Percentiles rank a stretch among this genome's conserved stretches.
Evolutionary conservation across 2,888 invertebrate genomes (phyloP).

Genomic region (Stenolophus ochropezus): DNA sequence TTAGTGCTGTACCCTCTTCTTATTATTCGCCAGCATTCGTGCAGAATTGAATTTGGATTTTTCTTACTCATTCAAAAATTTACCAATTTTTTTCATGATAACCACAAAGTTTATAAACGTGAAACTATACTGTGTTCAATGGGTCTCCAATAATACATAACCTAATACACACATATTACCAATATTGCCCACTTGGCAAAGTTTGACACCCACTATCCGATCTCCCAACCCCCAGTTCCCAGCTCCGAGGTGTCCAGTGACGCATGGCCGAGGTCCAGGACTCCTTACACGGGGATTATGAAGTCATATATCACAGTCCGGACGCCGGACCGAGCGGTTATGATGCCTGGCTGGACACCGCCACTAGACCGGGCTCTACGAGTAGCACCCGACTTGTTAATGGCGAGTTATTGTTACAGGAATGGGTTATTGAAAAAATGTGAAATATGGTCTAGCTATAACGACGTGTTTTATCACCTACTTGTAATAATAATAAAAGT

Average conservation of each 20-base stretch:
- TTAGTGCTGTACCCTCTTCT: too few relatives aligned
- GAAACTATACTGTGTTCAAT: too few relatives aligned
- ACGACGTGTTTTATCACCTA: neutral
- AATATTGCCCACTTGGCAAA: too few relatives aligned
- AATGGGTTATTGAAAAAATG: conserved; percentile 15
- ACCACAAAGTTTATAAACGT: too few relatives aligned
- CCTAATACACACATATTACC: too few relatives aligned
- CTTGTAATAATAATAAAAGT: neutral
- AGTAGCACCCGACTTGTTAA: conserved; percentile 8
- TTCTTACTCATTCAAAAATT: too few relatives aligned
- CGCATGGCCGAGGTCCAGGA: conserved; percentile 17
- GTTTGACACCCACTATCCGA: neutral
- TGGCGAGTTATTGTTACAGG: neutral
- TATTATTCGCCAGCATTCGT: too few relatives aligned
- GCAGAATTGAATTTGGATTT: too few relatives aligned
- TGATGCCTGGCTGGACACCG: conserved; percentile 29
- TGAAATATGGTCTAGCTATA: neutral
- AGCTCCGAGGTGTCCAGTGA: conserved; percentile 21
- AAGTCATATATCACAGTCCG: conserved; percentile 27
- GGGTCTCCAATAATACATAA: too few relatives aligned
- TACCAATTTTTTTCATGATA: too few relatives aligned
- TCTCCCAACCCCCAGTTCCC: neutral
- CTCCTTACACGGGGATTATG: conserved; percentile 42
- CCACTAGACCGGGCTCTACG: neutral
- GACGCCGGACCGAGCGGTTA: neutral